phyloP scores from a whole-genome alignment of 2,113 vertebrate species.

The Chaetodon trifascialis region DNA sequence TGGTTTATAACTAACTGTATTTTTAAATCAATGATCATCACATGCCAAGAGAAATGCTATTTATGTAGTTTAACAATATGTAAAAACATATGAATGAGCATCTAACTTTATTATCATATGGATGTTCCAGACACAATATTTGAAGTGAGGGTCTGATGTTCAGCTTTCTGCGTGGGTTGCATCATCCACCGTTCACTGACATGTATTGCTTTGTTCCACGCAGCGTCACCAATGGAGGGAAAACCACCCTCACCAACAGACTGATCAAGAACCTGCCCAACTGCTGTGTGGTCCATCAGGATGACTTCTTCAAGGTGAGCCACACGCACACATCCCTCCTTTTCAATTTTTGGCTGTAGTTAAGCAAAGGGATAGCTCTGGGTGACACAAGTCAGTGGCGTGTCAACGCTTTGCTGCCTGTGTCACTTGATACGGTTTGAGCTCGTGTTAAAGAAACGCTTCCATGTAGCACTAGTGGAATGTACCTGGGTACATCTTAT shows the following conservation, averaged over 20 bases:
- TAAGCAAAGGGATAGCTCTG: slow-evolving; percentile 5
- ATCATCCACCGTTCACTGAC: not conserved
- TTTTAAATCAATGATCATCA: not conserved
- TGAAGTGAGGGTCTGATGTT: not conserved
- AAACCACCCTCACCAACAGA: slow-evolving; percentile 91
- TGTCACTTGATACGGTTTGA: slow-evolving; percentile 28
- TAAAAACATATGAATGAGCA: not conserved
- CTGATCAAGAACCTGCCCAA: slow-evolving; percentile 89
- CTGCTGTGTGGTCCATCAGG: slow-evolving; percentile 96
- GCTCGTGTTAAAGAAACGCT: slow-evolving; percentile 15
- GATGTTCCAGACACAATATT: fast-evolving
- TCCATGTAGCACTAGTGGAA: slow-evolving; percentile 75
- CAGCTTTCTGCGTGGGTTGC: not conserved
- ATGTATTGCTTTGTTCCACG: not conserved
- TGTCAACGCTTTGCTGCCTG: slow-evolving; percentile 32
- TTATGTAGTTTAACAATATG: not conserved
- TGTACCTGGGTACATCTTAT: slow-evolving; percentile 85
- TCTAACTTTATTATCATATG: not conserved
- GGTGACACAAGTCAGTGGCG: slow-evolving; percentile 10
- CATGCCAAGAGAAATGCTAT: not conserved
- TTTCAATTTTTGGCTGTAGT: slow-evolving; percentile 3
- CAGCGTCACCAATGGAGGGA: slow-evolving; percentile 95
- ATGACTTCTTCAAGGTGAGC: slow-evolving; percentile 96
- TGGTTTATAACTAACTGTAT: not conserved
- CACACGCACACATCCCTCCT: not conserved